Evolutionary conservation across 92 coral and sea anemone genomes (phyloP), one percentile per base, ranked within the genome.

Genomic region (Blastomussa wellsi): DNA sequence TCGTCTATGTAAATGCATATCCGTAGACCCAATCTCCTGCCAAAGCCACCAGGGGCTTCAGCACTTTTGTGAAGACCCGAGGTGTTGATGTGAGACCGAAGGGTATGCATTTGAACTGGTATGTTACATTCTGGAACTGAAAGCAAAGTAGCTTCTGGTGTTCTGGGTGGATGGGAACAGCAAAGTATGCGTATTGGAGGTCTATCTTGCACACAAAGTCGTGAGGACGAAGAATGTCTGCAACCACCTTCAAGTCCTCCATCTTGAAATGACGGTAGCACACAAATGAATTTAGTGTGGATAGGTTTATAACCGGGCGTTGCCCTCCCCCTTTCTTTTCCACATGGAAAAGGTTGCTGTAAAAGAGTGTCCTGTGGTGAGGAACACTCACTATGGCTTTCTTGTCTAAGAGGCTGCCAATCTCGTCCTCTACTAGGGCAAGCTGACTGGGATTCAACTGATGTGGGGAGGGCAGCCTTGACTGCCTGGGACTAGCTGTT

Each of bases 241-340:
- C 83, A 75, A 86, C 60, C 9, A 80, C 81, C 49, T 59, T 47
- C 69, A 80, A 41, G 66, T 74, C 86, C 74, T 87, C 87, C 85
- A 72, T 79, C 35, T 62, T 86, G 90, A 86, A 86, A 35, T 69
- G 76, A 29, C 59, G 65, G n/a, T 86, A 53, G 26, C 15, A 10
- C 65, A 82, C 85, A 82, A 74, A 87, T 3, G 62, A 31, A 65
- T 88, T 88, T 20, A 88, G 64, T 41, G 66, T 2, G 74, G 82
- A 80, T 26, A 76, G 72, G 79, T 81, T 82, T 29, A 87, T 55
- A 42, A 80, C 90, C 19, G 90, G 90, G 36, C 90, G 47, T 53
- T 79, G 86, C 42, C 90, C 90, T 32, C 90, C 84, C 24, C 82
- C 87, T 74, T 64, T 88, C 83, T 88, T 86, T 41, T 79, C 86